Conservation (phyloP, 2,113 vertebrate genomes). For the Ceratotherium simum region DNA sequence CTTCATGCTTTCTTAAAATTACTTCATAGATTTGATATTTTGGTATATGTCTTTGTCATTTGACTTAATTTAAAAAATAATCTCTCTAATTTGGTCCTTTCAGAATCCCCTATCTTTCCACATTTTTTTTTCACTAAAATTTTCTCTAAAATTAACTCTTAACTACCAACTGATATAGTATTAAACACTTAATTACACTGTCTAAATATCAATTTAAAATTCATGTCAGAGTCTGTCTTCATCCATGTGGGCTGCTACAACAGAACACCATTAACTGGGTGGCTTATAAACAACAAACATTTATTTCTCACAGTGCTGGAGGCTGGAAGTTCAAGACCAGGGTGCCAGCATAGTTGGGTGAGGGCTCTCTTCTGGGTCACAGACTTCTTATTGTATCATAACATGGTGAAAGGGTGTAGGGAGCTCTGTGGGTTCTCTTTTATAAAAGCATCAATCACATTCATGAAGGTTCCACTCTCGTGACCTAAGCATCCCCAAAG, state of each 20-base stretch:
- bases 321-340: not conserved
- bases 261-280: not conserved
- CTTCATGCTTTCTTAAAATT: slow-evolving; percentile 12
- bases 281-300: not conserved
- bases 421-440: not conserved
- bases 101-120: not conserved
- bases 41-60: not conserved
- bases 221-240: not conserved
- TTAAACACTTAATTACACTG: not conserved
- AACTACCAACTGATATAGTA: not conserved
- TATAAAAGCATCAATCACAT: not conserved
- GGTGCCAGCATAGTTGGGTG: not conserved
- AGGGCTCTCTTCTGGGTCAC: not conserved
- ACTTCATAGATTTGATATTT: not conserved
- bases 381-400: not conserved
- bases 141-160: slow-evolving; percentile 53
- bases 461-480: not conserved
- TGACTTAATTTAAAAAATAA: slow-evolving; percentile 42
- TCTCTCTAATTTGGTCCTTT: not conserved
- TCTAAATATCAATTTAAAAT: slow-evolving; percentile 21
- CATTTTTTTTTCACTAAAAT: slow-evolving; percentile 17
- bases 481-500: not conserved
- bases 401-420: not conserved
- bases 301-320: not conserved
- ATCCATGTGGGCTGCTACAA: not conserved